phyloP scores from a whole-genome alignment of 2,113 vertebrate genomes.

The Talpa occidentalis region DNA sequence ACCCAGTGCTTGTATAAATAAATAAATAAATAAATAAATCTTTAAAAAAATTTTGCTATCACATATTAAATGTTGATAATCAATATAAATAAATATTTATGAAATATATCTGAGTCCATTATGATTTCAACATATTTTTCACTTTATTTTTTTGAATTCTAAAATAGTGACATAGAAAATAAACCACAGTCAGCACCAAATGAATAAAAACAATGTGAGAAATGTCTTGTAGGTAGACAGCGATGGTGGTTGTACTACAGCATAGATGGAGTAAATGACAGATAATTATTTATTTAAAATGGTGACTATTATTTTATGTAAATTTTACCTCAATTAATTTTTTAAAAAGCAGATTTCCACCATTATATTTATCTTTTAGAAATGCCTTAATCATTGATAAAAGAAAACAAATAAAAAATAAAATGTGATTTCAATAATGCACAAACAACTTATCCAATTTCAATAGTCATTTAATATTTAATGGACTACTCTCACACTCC shows the following conservation, averaged over 20 bases:
- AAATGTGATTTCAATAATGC: not conserved
- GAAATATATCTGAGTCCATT: not conserved
- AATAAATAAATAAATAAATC: no score
- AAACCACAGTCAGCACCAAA: not conserved
- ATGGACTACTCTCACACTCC: no score
- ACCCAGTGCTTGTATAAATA: no score
- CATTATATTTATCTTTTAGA: not conserved
- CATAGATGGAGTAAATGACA: not conserved
- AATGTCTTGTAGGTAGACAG: not conserved
- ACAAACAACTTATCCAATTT: not conserved
- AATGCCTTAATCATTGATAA: not conserved
- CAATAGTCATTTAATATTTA: not conserved
- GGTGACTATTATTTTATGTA: not conserved
- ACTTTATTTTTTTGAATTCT: not conserved
- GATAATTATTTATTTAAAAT: not conserved
- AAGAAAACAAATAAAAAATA: not conserved
- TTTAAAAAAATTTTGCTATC: no score
- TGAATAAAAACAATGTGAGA: not conserved
- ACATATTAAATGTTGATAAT: not conserved
- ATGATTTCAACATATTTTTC: not conserved
- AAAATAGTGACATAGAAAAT: not conserved
- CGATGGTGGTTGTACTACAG: not conserved
- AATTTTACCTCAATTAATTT: not conserved
- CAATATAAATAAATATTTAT: conserved; percentile 15
- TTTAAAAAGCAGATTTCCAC: not conserved